These are phyloP conservation scores for Gorsachius magnificus DNA, from an alignment of 2,797 vertebrate species.

Conservation along the genomic window DNA sequence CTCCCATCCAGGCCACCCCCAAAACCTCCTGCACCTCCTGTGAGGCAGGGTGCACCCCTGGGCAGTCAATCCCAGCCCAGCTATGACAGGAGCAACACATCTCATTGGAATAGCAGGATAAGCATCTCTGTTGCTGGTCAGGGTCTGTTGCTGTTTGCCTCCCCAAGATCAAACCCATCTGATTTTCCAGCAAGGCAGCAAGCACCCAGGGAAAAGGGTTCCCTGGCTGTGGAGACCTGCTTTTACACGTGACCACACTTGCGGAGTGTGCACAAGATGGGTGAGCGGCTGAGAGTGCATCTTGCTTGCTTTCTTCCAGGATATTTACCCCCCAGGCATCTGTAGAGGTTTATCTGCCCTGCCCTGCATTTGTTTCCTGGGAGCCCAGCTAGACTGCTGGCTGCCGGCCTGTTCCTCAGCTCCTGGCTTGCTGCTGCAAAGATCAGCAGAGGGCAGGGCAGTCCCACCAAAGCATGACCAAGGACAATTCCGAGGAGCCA, in stretches of 20 bases:
- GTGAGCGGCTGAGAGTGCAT: background rate
- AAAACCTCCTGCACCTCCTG: background rate
- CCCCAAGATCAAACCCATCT: background rate
- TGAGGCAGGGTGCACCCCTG: background rate
- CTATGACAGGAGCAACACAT: background rate
- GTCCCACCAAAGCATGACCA: background rate
- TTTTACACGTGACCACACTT: background rate
- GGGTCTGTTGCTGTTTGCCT: background rate
- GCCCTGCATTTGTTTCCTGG: background rate
- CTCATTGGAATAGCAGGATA: background rate
- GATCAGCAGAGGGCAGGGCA: slow-evolving; percentile 38
- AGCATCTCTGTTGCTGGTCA: background rate
- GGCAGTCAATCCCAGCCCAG: background rate
- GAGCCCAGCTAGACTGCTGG: background rate
- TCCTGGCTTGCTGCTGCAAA: background rate
- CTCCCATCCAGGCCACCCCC: background rate
- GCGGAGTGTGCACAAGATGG: accelerated
- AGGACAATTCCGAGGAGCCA: background rate
- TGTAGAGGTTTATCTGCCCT: background rate
- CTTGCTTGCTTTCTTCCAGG: background rate
- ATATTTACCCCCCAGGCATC: background rate
- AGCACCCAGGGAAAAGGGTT: background rate
- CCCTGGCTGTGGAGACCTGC: background rate
- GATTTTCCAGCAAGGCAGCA: background rate
- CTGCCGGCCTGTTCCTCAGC: background rate